Conservation (phyloP, 2,888 invertebrate species). For the Cryptophagus acutangulus region DNA sequence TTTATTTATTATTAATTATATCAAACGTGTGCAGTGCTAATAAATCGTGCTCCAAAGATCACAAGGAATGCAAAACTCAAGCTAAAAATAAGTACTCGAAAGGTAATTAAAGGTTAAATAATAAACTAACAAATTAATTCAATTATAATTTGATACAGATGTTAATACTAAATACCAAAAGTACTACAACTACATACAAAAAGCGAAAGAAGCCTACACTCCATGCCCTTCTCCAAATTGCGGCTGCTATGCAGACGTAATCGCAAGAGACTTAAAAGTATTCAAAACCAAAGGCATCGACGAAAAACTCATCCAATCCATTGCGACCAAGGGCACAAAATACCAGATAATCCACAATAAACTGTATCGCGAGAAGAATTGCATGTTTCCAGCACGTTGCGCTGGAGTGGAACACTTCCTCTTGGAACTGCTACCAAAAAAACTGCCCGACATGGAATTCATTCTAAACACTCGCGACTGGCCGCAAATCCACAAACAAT, state of each 20-base stretch:
- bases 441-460: slow-evolving; percentile 78
- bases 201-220: slow-evolving; percentile 51
- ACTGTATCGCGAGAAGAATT: slow-evolving; percentile 76
- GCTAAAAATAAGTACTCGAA: slow-evolving; percentile 39
- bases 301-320: slow-evolving; percentile 55
- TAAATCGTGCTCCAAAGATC: slow-evolving; percentile 31
- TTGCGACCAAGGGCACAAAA: slow-evolving; percentile 56
- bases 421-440: slow-evolving; percentile 58
- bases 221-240: slow-evolving; percentile 59
- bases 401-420: slow-evolving; percentile 88
- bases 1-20: too few species aligned
- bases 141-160: slow-evolving; percentile 45
- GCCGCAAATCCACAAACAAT: slow-evolving; percentile 73
- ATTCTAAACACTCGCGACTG: slow-evolving; percentile 88
- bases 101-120: slow-evolving; percentile 38
- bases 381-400: slow-evolving; percentile 91
- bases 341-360: slow-evolving; percentile 80
- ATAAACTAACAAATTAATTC: slow-evolving; percentile 5
- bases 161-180: slow-evolving; percentile 46
- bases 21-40: too few species aligned
- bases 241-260: slow-evolving; percentile 59
- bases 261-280: slow-evolving; percentile 63
- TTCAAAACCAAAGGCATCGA: slow-evolving; percentile 67
- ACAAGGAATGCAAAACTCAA: slow-evolving; percentile 28
- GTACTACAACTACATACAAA: slow-evolving; percentile 48